Base-by-base conservation (phyloP, 2,113 vertebrate species). In the Emydocephalus ijimae region DNA sequence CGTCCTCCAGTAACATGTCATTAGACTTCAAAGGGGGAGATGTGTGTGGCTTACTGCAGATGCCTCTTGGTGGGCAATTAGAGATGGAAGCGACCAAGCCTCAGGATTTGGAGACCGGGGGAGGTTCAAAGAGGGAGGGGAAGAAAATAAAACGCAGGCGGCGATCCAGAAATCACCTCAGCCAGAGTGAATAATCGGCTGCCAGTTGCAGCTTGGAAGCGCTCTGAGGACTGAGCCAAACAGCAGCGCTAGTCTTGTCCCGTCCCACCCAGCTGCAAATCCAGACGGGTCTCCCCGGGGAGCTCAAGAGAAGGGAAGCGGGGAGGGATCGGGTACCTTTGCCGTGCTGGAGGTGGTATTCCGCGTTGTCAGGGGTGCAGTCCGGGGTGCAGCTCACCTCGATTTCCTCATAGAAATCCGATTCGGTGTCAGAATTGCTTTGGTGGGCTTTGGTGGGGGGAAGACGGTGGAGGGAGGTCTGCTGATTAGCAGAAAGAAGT, bases 331-430 rank as follows among this genome's bases (percentile, higher is more conserved):
- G 96, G 97, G 97, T 98, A 99, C 99, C 99, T 98, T 98, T 99
- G 95, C 97, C 97, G 94, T 98, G 98, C 91, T 98, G 98, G 98
- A 98, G 98, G 97, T 98, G 98, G 97, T 99, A 99, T 96, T 99
- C 99, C 97, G 98, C 97, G 98, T 98, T 98, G 94, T 97, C 97
- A 85, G 97, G 94, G 96, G 97, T 95, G 97, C 98, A 98, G 97
- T 99, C 99, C 93, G 99, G 98, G 96, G 99, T 99, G 98, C 99
- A 99, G 98, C 99, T 99, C 96, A 99, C 99, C 98, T 99, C 99
- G 97, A 99, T 99, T 97, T 99, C 99, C 97, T 99, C 99, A 96
- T 99, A 99, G 98, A 99, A 99, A 98, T 99, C 99, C 93, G 99
- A 99, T 96, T 99, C 99, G 0, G 98, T 99, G 97, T 99, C 99